Evolutionary conservation across 2,113 vertebrate species (phyloP).

Genomic region (Cacatua alba): DNA sequence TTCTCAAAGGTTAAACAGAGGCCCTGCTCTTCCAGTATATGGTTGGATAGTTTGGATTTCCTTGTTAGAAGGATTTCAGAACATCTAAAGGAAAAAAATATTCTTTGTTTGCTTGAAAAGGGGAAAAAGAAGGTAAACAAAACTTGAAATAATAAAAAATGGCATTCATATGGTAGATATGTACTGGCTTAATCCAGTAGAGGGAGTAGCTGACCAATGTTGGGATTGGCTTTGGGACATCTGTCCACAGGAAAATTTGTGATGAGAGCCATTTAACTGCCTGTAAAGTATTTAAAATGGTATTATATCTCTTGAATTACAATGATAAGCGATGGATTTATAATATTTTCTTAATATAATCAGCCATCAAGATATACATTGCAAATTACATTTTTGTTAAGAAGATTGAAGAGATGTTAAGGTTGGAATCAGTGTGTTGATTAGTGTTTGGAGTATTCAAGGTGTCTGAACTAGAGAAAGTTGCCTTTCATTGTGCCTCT

Average conservation of each 20-base stretch:
- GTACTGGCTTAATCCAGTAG: conserved; percentile 49
- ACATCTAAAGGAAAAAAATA: neutral
- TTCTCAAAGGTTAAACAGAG: neutral
- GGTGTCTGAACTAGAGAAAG: neutral
- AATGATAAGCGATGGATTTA: neutral
- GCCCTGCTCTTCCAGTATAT: neutral
- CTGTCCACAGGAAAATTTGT: neutral
- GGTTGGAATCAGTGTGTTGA: neutral
- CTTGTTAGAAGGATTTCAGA: neutral
- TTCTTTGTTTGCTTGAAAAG: neutral
- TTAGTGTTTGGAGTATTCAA: neutral
- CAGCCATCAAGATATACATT: neutral
- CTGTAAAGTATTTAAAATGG: neutral
- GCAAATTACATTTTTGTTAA: neutral
- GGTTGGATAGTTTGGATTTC: neutral
- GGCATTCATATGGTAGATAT: neutral
- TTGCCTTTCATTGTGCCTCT: neutral
- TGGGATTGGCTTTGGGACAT: neutral
- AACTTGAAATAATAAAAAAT: neutral
- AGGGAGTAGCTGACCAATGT: conserved; percentile 1
- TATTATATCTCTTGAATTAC: neutral
- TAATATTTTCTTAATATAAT: neutral
- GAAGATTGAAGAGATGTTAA: neutral
- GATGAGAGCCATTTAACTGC: neutral
- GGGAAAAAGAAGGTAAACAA: rapidly evolving